phyloP scores from a whole-genome alignment of 2,888 invertebrate species.

The Cheilosia variabilis region DNA sequence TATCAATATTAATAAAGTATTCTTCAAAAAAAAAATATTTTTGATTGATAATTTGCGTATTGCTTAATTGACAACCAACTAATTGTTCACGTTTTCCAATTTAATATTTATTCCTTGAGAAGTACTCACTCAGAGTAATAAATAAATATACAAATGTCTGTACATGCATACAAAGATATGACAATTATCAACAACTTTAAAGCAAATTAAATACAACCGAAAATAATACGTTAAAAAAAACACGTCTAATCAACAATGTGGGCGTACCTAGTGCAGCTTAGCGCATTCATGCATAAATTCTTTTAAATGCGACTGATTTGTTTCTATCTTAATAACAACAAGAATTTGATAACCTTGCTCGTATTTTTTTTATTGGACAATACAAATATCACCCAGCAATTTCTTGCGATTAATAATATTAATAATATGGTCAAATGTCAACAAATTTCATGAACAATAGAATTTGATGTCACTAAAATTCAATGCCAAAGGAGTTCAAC shows the following conservation, averaged over 20 bases:
- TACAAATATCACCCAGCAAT: slow-evolving; percentile 23
- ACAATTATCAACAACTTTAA: not conserved
- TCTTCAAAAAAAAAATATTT: no score
- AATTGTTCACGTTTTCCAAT: no score
- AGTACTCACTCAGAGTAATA: no score
- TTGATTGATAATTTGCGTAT: no score
- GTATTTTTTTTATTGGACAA: not conserved
- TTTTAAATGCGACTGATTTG: not conserved
- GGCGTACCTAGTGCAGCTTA: not conserved
- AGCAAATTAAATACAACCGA: not conserved
- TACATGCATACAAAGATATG: not conserved
- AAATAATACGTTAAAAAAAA: slow-evolving; percentile 1
- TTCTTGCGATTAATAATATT: slow-evolving; percentile 25
- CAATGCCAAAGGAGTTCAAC: not conserved
- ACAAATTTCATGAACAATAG: slow-evolving; percentile 6
- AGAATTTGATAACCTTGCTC: slow-evolving; percentile 24
- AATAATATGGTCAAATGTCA: slow-evolving; percentile 35
- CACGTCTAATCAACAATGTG: slow-evolving; percentile 9
- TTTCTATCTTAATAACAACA: slow-evolving; percentile 8
- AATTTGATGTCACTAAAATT: not conserved
- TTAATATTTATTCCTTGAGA: no score
- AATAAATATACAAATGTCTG: no score
- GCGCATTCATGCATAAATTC: not conserved
- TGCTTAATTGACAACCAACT: no score
- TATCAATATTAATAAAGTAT: no score